Conservation (phyloP, 2,888 invertebrate genomes). For the Drosophila greeni region DNA sequence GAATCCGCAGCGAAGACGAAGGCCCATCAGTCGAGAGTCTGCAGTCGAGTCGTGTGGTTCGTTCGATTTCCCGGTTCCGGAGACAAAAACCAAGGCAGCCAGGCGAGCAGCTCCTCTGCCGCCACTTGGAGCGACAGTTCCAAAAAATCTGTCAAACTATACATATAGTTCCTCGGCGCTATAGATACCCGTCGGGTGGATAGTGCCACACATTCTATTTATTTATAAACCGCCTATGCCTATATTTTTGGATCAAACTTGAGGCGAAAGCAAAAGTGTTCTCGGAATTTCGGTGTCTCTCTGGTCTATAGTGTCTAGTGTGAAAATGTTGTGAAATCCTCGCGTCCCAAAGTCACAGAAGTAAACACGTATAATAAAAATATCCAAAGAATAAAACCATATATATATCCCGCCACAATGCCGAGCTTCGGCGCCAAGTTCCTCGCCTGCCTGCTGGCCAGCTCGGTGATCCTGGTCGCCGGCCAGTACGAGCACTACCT, state of each 20-base stretch:
- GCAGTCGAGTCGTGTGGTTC: slow-evolving; percentile 63
- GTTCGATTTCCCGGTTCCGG: slow-evolving; percentile 35
- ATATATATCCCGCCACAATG: slow-evolving; percentile 39
- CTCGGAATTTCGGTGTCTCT: slow-evolving; percentile 27
- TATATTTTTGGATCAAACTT: slow-evolving; percentile 71
- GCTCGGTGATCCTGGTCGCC: slow-evolving; percentile 44
- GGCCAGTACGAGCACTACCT: slow-evolving; percentile 71
- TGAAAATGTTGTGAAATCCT: slow-evolving; percentile 55
- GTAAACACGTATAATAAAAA: slow-evolving; percentile 11
- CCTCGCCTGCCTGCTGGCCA: slow-evolving; percentile 58
- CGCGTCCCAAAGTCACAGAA: slow-evolving; percentile 28
- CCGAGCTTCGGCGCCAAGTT: slow-evolving; percentile 55
- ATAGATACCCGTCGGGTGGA: slow-evolving; percentile 31
- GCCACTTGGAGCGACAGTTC: slow-evolving; percentile 55
- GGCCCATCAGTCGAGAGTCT: slow-evolving; percentile 60
- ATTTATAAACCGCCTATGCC: slow-evolving; percentile 72
- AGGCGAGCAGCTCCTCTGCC: slow-evolving; percentile 37
- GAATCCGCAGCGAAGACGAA: slow-evolving; percentile 65
- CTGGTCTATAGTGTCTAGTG: slow-evolving; percentile 7
- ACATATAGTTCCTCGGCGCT: slow-evolving; percentile 36
- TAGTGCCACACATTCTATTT: slow-evolving; percentile 67
- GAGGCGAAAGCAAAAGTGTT: slow-evolving; percentile 43
- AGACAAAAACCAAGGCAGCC: slow-evolving; percentile 24
- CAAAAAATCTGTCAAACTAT: slow-evolving; percentile 44
- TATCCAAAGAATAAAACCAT: not conserved